A percentile compares a stretch with the other conserved stretches of the same genome.
phyloP scores from a whole-genome alignment of 2,888 invertebrate genomes.

The Pimpla rufipes region DNA sequence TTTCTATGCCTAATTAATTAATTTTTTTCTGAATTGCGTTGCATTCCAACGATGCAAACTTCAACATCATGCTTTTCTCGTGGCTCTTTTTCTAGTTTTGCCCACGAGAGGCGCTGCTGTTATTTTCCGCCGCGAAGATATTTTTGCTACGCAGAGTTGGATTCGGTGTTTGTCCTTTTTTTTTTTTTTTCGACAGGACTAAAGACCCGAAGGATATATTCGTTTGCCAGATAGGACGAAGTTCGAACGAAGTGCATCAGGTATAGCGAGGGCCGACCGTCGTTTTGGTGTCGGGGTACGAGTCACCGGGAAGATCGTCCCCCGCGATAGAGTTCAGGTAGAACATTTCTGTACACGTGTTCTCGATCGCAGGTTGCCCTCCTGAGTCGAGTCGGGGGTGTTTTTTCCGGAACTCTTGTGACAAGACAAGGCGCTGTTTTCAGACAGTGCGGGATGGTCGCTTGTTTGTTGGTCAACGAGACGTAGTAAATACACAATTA shows the following conservation, averaged over 20 bases:
- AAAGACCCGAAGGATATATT: neutral
- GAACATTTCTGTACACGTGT: slow-evolving; percentile 45
- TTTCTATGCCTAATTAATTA: too few species aligned
- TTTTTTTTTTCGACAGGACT: neutral
- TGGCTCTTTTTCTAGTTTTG: neutral
- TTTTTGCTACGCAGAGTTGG: too few species aligned
- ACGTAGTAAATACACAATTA: too few species aligned
- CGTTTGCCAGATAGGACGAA: neutral
- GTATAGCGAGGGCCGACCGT: slow-evolving; percentile 35
- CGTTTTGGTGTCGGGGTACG: slow-evolving; percentile 22
- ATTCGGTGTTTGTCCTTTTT: neutral
- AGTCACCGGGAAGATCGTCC: slow-evolving; percentile 29
- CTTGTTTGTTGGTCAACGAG: too few species aligned
- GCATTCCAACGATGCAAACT: too few species aligned
- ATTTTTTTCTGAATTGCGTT: too few species aligned
- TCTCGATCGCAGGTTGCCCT: too few species aligned
- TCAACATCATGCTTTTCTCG: too few species aligned
- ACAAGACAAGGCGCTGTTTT: neutral
- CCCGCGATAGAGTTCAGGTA: slow-evolving; percentile 49
- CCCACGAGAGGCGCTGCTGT: neutral
- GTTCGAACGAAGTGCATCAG: slow-evolving; percentile 48
- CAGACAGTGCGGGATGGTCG: too few species aligned
- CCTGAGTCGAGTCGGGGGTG: too few species aligned
- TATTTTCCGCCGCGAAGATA: too few species aligned
- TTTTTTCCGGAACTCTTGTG: too few species aligned